Evolutionary conservation across 2,888 invertebrate species (phyloP).

Genomic region (Caenorhabditis uteleia): DNA sequence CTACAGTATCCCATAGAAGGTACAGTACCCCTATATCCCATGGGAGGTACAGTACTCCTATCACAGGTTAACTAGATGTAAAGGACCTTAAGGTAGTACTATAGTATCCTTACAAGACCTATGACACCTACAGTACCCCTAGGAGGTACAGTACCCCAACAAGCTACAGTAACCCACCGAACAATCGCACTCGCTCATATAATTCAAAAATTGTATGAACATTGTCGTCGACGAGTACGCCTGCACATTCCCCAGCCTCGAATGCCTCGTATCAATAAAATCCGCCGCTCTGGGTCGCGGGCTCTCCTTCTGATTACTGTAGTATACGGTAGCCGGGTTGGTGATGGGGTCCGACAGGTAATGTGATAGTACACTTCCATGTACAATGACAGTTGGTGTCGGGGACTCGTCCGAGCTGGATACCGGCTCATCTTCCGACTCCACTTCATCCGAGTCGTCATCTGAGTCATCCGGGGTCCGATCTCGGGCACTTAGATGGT

Average conservation of each 20-base stretch:
- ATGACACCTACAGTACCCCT: too few relatives aligned
- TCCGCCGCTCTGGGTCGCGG: constrained; percentile 49
- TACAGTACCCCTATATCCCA: too few relatives aligned
- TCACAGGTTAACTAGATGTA: too few relatives aligned
- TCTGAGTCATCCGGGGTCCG: not conserved
- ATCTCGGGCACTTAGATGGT: constrained; percentile 33
- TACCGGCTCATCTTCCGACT: constrained; percentile 15
- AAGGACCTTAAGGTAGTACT: too few relatives aligned
- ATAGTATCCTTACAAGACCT: too few relatives aligned
- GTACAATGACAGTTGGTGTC: constrained; percentile 26
- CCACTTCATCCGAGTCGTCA: constrained; percentile 27
- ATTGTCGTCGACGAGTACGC: constrained; percentile 55
- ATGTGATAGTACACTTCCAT: constrained; percentile 42
- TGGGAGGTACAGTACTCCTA: too few relatives aligned
- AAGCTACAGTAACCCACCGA: constrained; percentile 23
- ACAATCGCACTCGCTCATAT: constrained; percentile 37
- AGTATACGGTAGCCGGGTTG: constrained; percentile 39
- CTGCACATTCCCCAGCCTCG: constrained; percentile 44
- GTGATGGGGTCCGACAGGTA: constrained; percentile 49
- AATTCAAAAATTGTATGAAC: constrained; percentile 55
- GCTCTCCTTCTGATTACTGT: constrained; percentile 21
- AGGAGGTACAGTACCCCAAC: too few relatives aligned
- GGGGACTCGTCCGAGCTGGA: constrained; percentile 6
- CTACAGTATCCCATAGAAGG: too few relatives aligned
- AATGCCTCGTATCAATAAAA: constrained; percentile 30